Evolutionary conservation across 2,888 invertebrate genomes (phyloP).

Genomic region (Latheticus oryzae): DNA sequence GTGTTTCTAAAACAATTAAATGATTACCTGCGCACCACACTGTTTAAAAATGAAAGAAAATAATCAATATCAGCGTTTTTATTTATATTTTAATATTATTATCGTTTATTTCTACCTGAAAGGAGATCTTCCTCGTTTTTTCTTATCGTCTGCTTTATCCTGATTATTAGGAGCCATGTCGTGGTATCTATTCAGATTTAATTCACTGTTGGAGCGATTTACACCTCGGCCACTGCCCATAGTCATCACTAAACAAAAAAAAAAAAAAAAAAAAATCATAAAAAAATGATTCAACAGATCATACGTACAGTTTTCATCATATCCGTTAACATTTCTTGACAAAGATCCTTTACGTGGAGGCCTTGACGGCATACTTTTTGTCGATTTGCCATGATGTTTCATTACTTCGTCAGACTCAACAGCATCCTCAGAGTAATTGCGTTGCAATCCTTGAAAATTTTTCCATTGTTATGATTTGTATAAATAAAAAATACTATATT

Average conservation of each 20-base stretch:
- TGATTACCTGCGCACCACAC: conserved; percentile 37
- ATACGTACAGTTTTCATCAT: conserved; percentile 22
- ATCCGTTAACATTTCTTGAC: conserved; percentile 66
- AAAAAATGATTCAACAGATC: background rate
- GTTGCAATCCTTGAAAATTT: conserved; percentile 74
- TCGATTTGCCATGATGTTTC: conserved; percentile 66
- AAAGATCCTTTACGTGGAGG: conserved; percentile 84
- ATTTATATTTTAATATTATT: too few species aligned
- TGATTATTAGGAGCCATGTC: conserved; percentile 65
- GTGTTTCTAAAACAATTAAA: conserved; percentile 15
- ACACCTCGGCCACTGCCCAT: conserved; percentile 64
- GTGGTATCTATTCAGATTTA: conserved; percentile 80
- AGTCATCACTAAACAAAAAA: conserved; percentile 33
- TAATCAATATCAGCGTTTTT: too few species aligned
- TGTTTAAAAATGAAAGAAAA: conserved; percentile 42
- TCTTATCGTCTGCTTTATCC: conserved; percentile 71
- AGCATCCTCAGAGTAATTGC: conserved; percentile 87
- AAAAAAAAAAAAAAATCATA: background rate
- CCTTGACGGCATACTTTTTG: conserved; percentile 70
- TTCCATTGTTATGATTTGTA: too few species aligned
- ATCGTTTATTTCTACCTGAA: conserved; percentile 88
- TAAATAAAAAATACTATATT: too few species aligned
- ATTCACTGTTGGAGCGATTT: conserved; percentile 80
- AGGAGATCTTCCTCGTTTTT: conserved; percentile 88
- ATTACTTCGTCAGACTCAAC: conserved; percentile 77